Percentiles rank a stretch among this genome's conserved stretches.
Evolutionary conservation across 2,113 vertebrate genomes (phyloP).

Genomic region (Mesocricetus auratus): DNA sequence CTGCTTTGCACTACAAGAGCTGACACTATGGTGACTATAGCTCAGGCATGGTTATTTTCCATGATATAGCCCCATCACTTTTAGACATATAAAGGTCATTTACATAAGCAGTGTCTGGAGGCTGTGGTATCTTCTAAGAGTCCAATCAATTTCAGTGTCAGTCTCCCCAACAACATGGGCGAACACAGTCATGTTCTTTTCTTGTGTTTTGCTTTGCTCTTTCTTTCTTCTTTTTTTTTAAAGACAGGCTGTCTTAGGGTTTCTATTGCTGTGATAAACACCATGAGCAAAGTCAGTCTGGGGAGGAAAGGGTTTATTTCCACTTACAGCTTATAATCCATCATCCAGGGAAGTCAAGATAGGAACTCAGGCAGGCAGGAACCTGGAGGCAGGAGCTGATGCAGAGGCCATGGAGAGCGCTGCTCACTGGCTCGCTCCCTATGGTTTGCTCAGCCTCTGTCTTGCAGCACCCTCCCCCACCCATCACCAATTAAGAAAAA

Average conservation of each 20-base stretch:
- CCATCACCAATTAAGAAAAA: not conserved
- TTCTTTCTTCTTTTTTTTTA: not conserved
- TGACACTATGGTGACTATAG: not conserved
- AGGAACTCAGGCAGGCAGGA: not conserved
- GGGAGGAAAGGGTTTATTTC: not conserved
- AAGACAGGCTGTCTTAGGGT: not conserved
- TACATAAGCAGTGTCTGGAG: not conserved
- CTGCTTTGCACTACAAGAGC: slow-evolving; percentile 33
- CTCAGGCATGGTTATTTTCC: not conserved
- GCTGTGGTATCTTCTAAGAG: not conserved
- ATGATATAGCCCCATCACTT: not conserved
- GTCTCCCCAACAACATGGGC: not conserved
- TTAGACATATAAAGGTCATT: not conserved
- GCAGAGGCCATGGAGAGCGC: not conserved
- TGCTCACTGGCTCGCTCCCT: not conserved
- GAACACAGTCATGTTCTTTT: not conserved
- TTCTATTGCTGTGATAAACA: not conserved
- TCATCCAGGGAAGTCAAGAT: not conserved
- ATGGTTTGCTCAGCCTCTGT: not conserved
- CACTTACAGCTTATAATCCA: not conserved
- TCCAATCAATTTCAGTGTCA: not conserved
- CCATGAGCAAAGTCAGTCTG: not conserved
- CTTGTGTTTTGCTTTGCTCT: not conserved
- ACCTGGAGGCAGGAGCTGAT: not conserved
- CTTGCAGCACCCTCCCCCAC: not conserved